Percentiles rank a stretch among this genome's conserved stretches.
These are phyloP conservation scores for Chrysomela aeneicollis DNA, from an alignment of 2,888 invertebrate species.

Conservation along the genomic window DNA sequence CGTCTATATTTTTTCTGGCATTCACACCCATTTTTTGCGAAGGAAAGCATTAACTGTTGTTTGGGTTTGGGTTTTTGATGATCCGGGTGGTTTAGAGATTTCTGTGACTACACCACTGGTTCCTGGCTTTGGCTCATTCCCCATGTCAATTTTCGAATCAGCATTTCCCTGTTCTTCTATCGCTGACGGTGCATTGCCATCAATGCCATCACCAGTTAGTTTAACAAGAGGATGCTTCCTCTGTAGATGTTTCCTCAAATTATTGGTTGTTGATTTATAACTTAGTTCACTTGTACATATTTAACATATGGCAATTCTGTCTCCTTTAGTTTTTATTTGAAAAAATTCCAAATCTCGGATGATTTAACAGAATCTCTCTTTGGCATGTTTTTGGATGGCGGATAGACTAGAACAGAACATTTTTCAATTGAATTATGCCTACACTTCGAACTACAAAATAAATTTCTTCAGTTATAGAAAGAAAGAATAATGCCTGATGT, in stretches of 20 bases:
- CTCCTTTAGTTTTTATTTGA: background rate
- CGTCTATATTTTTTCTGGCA: constrained; percentile 27
- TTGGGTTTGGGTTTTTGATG: constrained; percentile 13
- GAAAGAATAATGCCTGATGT: too few species aligned
- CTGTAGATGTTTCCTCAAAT: constrained; percentile 17
- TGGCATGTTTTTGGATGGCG: background rate
- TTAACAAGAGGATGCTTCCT: constrained; percentile 24
- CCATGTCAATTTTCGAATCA: background rate
- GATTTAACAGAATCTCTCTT: background rate
- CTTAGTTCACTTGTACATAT: constrained; percentile 15
- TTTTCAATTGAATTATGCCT: too few species aligned
- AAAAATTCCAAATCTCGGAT: background rate
- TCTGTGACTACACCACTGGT: background rate
- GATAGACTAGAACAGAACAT: too few species aligned
- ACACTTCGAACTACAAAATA: too few species aligned
- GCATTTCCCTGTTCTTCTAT: background rate
- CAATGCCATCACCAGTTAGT: background rate
- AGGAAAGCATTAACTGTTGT: background rate
- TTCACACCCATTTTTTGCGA: constrained; percentile 23
- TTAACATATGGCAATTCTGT: constrained; percentile 20
- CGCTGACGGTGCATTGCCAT: too few species aligned
- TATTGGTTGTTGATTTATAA: constrained; percentile 19
- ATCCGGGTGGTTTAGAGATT: background rate
- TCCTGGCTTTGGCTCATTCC: background rate
- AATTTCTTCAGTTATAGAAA: too few species aligned